Evolutionary conservation across 2,113 vertebrate genomes (phyloP), one percentile per base, ranked within the genome.

Genomic region (Nerophis lumbriciformis): DNA sequence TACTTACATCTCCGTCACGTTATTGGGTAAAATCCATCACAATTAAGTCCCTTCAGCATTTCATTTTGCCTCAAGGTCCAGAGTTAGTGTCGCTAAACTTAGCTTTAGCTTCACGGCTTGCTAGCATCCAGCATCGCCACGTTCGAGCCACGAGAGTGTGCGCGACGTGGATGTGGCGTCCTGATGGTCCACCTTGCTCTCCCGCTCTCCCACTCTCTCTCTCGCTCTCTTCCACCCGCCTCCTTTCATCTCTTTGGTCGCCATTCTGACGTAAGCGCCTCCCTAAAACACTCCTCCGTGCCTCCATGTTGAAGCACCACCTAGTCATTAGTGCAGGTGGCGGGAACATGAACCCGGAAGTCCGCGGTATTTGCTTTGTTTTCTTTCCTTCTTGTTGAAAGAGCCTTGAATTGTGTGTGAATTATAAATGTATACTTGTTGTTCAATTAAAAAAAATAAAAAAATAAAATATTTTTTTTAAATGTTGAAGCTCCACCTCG

Each of bases 131-230:
- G 61, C 73, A 77, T 83, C 81, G 84, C 84, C 63, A 36, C 65
- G 72, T 63, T 53, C 58, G 71, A 48, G 65, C 71, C 28, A 72
- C 65, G 69, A 79, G 74, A 81, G 79, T 76, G 72, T 71, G 79
- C 45, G 67, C 44, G 51, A 63, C 69, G 78, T 72, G 39, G 55
- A 57, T 85, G 80, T 82, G 83, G 83, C 72, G 80, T 80, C 78
- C 19, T 16, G 61, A 71, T 59, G 72, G 57, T 65, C 66, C 6
- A 75, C 47, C 72, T 68, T 65, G 50, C 71, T 44, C 65, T 48
- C 71, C 55, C 66, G 15, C 69, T n/a, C 52, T 15, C 53, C 5
- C 59, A 13, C 57, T 3, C 68, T 1, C 69, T 11, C 55, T 15
- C 69, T 8, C 62, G 39, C 66, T 13, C 73, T 38, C 55, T 15